Conservation (phyloP, 2,888 invertebrate genomes). For the Laothoe populi region DNA sequence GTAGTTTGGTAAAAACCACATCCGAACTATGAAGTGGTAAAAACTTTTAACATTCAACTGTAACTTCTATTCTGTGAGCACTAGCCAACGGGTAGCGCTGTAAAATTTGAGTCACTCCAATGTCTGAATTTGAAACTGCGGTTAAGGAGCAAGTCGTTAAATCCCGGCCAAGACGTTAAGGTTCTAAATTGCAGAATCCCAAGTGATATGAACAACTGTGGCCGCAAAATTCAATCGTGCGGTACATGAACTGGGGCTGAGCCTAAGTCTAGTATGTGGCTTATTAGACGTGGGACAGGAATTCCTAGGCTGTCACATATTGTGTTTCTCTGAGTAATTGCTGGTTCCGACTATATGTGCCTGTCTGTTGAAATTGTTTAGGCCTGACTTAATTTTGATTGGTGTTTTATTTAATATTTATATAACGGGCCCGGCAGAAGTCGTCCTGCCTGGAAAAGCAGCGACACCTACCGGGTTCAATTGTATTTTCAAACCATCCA, state of each 20-base stretch:
- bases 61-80: neutral
- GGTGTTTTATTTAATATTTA: too few species aligned
- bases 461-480: too few species aligned
- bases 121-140: neutral
- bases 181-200: neutral
- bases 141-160: conserved; percentile 10
- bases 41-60: too few species aligned
- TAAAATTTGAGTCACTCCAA: neutral
- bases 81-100: neutral
- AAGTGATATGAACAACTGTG: neutral
- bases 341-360: neutral
- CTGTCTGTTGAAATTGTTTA: too few species aligned
- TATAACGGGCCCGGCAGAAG: too few species aligned
- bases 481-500: too few species aligned
- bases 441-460: too few species aligned
- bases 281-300: neutral
- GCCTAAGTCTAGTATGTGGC: neutral
- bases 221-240: conserved; percentile 14
- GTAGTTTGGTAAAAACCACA: too few species aligned
- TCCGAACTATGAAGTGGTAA: too few species aligned
- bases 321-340: neutral
- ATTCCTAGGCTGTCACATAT: neutral
- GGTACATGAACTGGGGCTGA: neutral
- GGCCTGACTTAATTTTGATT: too few species aligned
- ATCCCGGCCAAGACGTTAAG: neutral